Base-by-base conservation (phyloP, 1,140 invertebrate species). In the Sinonovacula constricta region DNA sequence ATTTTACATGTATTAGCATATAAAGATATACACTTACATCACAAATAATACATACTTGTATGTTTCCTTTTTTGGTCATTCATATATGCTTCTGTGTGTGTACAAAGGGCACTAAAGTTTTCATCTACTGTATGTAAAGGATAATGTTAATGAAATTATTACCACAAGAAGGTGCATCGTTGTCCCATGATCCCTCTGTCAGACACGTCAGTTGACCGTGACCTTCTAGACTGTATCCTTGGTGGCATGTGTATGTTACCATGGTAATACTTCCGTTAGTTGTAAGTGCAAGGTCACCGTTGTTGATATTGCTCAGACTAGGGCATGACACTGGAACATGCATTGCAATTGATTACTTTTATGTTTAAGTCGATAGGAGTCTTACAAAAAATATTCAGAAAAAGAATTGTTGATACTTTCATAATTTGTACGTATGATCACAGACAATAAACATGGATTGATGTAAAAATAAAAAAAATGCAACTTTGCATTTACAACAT, bases 191-290 rank as follows among this genome's bases (percentile, higher is more conserved):
- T 28, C 68, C 68, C 54, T 14, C n/a, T 39, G 49, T 36, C 24
- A 30, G 10, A 51, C 68, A 71, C 12, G 68, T 71, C 4, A 60
- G 68, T 15, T 2, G 18, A 2, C 28, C 34, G 18, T n/a, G 18
- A 1, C 68, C 68, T 12, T 36, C 33, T 3, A 71, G n/a, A 57
- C 56, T 39, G 28, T 71, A 71, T 28, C 68, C 68, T 3, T 30
- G 14, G 2, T 18, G 7, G 60, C 68, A 71, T 22, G 1, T 60
- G 24, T 22, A 71, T 26, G n/a, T 24, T 1, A 56, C 56, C 39
- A 60, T 36, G 2, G 68, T 39, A 7, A 26, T 30, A 5, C n/a
- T 22, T 22, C 68, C 68, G n/a, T 57, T 22, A 33, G 68, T 60
- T 15, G 36, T 18, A 26, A 45, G 14, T 14, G 49, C 51, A 1